Evolutionary conservation across 2,888 invertebrate genomes (phyloP), one percentile per base, ranked within the genome.

Genomic region (Macrophya alboannulata): DNA sequence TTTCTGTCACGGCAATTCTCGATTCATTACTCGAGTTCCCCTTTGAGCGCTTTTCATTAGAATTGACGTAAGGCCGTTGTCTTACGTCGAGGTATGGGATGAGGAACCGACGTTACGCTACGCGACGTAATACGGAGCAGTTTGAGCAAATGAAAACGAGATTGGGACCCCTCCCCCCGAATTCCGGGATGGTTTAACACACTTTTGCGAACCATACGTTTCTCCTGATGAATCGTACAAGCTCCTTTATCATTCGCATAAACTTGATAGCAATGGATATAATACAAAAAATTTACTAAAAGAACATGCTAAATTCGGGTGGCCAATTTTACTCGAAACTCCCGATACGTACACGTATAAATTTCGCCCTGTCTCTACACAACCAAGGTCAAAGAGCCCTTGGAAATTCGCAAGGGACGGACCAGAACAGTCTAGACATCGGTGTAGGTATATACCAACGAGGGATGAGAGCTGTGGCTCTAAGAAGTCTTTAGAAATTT

Each of bases 1-100:
- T n/a, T 77, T 77, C 77, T 77, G 77, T 77, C 77, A 77, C 55
- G 77, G 77, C 51, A 77, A 77, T 77, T 77, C 77, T 77, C 77
- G 77, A 77, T 77, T 77, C 77, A 77, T 77, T 77, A 77, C 55
- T 48, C 77, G 51, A 51, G 45, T 25, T 51, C 77, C 55, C 55
- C 77, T 55, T 55, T 77, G 77, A 77, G 51, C 77, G 51, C 9
- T 25, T 77, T 77, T 77, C 77, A 77, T 77, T 77, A 77, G 48
- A 77, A 77, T 77, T 55, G 77, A 77, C 77, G 77, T 77, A 55
- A 48, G 55, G 77, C 45, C 31, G 55, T 77, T 77, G 77, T 77
- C 77, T 77, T n/a, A 17, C 17, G 76, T 48, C 12, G 43, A 10
- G 40, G 43, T n/a, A 12, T 31, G 71, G 37, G 17, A 40, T 3